These are phyloP conservation scores for Corythaixoides concolor DNA, from an alignment of 2,113 vertebrate genomes.

Conservation along the genomic window DNA sequence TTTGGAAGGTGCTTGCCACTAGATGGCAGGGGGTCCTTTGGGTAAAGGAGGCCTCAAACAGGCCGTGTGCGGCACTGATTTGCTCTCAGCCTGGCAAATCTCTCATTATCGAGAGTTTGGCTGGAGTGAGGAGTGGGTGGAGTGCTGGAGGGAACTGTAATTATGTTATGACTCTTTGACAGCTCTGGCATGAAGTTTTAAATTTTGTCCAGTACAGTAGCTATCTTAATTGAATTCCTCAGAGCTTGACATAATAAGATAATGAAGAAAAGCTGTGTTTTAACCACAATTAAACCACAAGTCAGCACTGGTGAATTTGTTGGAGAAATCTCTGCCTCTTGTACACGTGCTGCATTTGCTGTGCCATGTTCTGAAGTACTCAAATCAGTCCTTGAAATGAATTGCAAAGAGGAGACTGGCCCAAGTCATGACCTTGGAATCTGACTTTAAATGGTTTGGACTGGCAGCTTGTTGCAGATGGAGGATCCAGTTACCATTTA, in stretches of 20 bases:
- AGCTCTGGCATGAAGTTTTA: neutral
- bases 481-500: neutral
- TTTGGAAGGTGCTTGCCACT: constrained; percentile 42
- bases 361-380: constrained; percentile 23
- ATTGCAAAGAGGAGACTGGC: neutral
- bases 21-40: constrained; percentile 71
- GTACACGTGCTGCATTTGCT: neutral
- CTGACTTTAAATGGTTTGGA: neutral
- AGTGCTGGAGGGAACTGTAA: neutral
- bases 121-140: neutral
- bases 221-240: neutral
- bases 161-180: neutral
- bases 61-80: neutral
- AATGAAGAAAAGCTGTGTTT: neutral
- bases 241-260: neutral
- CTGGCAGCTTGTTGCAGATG: neutral
- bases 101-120: neutral
- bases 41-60: neutral
- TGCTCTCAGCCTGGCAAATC: neutral
- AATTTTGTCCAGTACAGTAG: neutral
- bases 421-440: neutral
- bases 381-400: neutral
- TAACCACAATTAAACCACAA: neutral
- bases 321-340: neutral
- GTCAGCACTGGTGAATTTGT: neutral